Evolutionary conservation across 2,797 vertebrate genomes (phyloP), one percentile per base, ranked within the genome.

Genomic region (Tokudaia muenninki): DNA sequence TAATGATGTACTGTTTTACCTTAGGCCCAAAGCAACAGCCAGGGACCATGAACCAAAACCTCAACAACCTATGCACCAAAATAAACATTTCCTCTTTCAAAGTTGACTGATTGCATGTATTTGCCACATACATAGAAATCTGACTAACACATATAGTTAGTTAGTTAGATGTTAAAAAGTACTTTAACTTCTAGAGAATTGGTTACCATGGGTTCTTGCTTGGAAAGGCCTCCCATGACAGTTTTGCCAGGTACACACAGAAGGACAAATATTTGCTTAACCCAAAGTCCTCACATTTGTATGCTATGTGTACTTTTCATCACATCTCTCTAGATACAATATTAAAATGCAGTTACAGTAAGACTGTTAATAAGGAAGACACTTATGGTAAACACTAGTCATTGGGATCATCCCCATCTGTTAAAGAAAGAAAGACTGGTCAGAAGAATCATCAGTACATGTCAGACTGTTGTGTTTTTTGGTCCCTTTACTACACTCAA

Each of bases 171-270:
- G 24, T 19, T 31, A 47, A 31, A 63, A 47, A 47, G 37, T 34
- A 47, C 55, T 93, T 86, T 65, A 94, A 72, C 34, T 87, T 91
- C 52, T 87, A 47, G 77, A 95, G 81, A 67, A 47, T 50, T 29
- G 8, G 7, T 57, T 78, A 17, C 8, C 70, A 37, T 34, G 84
- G 31, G 4, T 47, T 77, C 11, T 14, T 77, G 26, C 6, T 41
- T 52, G 11, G 65, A 92, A 80, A 90, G 10, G 12, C 26, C 29
- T 65, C 4, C 4, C 0, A 26, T 37, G 37, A 75, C 10, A 74
- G 7, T 44, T 74, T 89, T 75, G 1, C 5, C 63, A 57, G 13
- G 16, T 67, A 70, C 10, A 10, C 70, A 74, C 6, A 89, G 44
- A 80, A 74, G 13, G 91, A 57, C 0, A 92, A 61, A 34, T 1